Conservation (phyloP, 1,140 invertebrate genomes). For the Chrysomallon squamiferum region DNA sequence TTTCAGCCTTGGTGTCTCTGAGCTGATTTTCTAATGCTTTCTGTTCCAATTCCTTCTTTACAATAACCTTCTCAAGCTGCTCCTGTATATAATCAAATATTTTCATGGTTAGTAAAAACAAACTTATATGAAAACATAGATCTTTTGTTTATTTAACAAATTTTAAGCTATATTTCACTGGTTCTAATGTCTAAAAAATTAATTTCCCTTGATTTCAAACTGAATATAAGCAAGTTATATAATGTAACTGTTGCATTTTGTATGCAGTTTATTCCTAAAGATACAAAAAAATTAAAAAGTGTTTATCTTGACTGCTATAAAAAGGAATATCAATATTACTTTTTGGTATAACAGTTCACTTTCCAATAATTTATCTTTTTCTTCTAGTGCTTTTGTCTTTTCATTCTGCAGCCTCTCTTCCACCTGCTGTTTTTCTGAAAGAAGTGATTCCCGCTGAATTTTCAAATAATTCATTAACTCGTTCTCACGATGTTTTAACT, state of each 20-base stretch:
- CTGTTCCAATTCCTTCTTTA: slow-evolving; percentile 55
- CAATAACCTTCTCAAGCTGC: slow-evolving; percentile 34
- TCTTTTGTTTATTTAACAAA: not conserved
- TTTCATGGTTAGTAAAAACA: not conserved
- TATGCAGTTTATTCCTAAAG: too few relatives aligned
- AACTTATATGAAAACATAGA: not conserved
- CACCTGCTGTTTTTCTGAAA: slow-evolving; percentile 30
- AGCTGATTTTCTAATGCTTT: slow-evolving; percentile 56
- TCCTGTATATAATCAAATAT: not conserved
- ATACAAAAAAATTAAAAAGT: too few relatives aligned
- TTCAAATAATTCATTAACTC: slow-evolving; percentile 32
- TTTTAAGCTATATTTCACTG: too few relatives aligned
- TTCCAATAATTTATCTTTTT: slow-evolving; percentile 52
- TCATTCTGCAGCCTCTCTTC: slow-evolving; percentile 49
- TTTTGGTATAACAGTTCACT: slow-evolving; percentile 42
- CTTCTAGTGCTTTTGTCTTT: slow-evolving; percentile 48
- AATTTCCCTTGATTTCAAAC: not conserved
- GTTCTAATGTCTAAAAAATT: not conserved
- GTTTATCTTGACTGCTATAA: too few relatives aligned
- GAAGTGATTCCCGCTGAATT: slow-evolving; percentile 16
- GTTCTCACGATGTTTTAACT: slow-evolving; percentile 41
- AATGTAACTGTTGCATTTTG: too few relatives aligned
- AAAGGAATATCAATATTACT: too few relatives aligned
- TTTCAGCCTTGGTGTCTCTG: slow-evolving; percentile 48
- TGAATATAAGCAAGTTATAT: not conserved